phyloP scores from a whole-genome alignment of 2,797 vertebrate species.

The Arremon aurantiirostris region DNA sequence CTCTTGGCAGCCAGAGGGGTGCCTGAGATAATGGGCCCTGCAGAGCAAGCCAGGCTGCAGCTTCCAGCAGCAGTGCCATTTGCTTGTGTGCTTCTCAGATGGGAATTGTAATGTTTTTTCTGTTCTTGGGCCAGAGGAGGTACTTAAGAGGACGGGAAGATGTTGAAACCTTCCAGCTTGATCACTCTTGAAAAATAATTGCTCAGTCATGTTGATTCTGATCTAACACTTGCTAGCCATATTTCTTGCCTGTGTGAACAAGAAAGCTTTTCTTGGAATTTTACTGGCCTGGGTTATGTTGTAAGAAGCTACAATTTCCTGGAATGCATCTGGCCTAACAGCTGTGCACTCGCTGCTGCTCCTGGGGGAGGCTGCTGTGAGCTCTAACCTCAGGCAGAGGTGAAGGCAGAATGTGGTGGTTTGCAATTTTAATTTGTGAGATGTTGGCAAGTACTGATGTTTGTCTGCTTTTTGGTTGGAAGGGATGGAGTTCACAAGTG shows the following conservation, averaged over 20 bases:
- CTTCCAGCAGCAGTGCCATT: neutral
- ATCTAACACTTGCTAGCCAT: neutral
- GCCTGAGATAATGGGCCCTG: neutral
- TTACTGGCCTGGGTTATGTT: neutral
- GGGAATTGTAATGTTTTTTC: neutral
- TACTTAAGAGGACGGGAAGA: neutral
- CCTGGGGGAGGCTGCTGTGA: neutral
- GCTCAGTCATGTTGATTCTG: neutral
- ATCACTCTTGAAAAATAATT: neutral
- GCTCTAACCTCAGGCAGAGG: neutral
- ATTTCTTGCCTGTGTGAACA: neutral
- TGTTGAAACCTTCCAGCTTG: neutral
- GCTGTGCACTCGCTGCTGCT: neutral
- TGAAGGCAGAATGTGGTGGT: neutral
- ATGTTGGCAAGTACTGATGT: neutral
- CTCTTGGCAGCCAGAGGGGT: neutral
- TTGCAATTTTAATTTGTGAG: neutral
- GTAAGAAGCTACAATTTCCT: neutral
- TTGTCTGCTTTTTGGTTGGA: neutral
- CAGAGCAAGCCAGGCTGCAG: neutral
- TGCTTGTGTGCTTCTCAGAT: neutral
- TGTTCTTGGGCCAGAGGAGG: neutral
- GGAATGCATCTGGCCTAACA: neutral
- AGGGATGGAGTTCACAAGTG: neutral
- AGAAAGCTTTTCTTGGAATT: neutral